Conservation (phyloP, 2,888 invertebrate genomes). For the Eristalis pertinax region DNA sequence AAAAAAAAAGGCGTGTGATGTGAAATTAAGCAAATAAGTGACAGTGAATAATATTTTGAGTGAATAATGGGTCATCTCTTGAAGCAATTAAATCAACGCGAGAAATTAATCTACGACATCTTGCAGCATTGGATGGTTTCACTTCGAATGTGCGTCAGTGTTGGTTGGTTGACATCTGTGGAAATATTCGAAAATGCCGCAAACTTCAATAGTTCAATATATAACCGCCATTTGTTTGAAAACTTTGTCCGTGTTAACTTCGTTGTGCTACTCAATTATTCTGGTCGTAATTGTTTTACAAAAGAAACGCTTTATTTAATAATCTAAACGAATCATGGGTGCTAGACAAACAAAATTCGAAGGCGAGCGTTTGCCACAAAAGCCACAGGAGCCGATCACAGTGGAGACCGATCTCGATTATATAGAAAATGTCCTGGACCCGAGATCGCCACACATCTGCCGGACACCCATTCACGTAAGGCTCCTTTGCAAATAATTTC, state of each 20-base stretch:
- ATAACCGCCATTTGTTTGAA: conserved; percentile 73
- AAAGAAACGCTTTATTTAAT: conserved; percentile 59
- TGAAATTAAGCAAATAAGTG: background rate
- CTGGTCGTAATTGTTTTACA: background rate
- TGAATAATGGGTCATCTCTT: background rate
- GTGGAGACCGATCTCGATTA: conserved; percentile 43
- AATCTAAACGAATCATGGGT: conserved; percentile 74
- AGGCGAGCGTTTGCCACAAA: conserved; percentile 75
- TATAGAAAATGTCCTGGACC: conserved; percentile 73
- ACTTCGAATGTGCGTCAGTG: conserved; percentile 68
- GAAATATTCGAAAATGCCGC: background rate
- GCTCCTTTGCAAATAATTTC: background rate
- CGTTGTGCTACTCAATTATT: conserved; percentile 34
- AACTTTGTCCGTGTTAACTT: conserved; percentile 59
- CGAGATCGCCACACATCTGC: conserved; percentile 77
- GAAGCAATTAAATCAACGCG: conserved; percentile 41
- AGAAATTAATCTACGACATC: conserved; percentile 6
- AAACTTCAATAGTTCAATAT: conserved; percentile 59
- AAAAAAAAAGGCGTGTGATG: background rate
- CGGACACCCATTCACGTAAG: conserved; percentile 77
- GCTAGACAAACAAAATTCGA: conserved; percentile 77
- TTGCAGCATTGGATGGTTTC: conserved; percentile 25
- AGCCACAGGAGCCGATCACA: conserved; percentile 70
- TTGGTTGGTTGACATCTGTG: conserved; percentile 45
- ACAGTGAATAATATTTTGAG: background rate